These are phyloP conservation scores for Sebastiscus albofasciatus DNA, from an alignment of 2,797 vertebrate genomes.

Conservation along the genomic window DNA sequence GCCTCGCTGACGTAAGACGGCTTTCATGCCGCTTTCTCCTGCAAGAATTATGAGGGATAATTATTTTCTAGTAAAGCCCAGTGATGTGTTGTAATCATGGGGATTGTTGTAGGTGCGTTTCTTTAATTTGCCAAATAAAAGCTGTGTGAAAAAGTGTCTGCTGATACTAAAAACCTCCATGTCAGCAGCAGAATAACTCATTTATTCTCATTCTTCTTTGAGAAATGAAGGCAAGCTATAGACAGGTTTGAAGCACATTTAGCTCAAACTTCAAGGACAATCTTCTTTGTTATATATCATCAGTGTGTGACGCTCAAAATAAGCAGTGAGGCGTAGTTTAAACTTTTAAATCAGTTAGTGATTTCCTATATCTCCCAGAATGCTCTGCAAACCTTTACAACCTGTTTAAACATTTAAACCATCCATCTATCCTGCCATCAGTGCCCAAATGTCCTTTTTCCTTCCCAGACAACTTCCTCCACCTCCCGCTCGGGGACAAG, in stretches of 20 bases:
- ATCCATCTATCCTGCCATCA: background rate
- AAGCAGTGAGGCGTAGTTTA: background rate
- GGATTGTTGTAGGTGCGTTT: background rate
- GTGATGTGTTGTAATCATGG: background rate
- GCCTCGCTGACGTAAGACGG: background rate
- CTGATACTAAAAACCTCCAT: background rate
- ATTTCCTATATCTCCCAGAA: conserved; percentile 10
- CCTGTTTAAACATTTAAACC: background rate
- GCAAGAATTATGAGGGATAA: background rate
- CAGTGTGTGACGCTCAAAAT: background rate
- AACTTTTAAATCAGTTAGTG: conserved; percentile 3
- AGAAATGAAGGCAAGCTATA: background rate
- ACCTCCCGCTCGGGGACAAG: conserved; percentile 41
- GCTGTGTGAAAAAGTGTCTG: background rate
- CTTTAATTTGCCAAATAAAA: background rate
- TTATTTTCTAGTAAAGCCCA: background rate
- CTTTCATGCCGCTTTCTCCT: background rate
- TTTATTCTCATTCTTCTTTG: background rate
- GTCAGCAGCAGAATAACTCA: background rate
- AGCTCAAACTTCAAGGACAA: background rate
- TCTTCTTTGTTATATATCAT: conserved; percentile 8
- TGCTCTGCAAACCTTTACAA: background rate
- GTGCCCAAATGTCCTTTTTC: background rate
- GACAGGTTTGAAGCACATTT: background rate
- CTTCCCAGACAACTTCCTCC: background rate